Conservation (phyloP, 2,888 invertebrate species). For the Spisula solida region DNA sequence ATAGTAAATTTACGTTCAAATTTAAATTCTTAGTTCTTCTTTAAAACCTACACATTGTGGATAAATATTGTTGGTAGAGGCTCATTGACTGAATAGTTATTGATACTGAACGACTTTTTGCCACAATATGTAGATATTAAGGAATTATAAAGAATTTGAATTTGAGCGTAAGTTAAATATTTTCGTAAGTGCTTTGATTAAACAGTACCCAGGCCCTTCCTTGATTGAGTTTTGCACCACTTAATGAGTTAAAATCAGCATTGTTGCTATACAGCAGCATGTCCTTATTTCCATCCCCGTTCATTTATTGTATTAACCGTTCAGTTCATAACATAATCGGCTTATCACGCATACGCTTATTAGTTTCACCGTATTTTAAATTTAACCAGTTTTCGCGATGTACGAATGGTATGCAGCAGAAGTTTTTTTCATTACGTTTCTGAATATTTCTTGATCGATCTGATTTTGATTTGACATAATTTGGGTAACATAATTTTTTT, state of each 20-base stretch:
- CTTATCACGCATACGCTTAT: background rate
- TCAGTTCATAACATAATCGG: background rate
- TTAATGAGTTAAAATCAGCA: background rate
- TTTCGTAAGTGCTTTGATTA: too few species aligned
- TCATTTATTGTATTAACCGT: background rate
- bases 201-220: background rate
- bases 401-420: background rate
- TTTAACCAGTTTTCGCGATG: constrained; percentile 28
- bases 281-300: background rate
- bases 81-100: too few species aligned
- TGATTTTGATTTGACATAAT: background rate
- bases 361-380: background rate
- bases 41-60: too few species aligned
- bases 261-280: background rate
- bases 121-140: too few species aligned
- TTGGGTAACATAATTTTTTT: background rate
- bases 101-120: too few species aligned
- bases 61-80: too few species aligned
- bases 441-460: background rate
- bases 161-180: too few species aligned
- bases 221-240: background rate
- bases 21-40: too few species aligned
- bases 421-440: background rate
- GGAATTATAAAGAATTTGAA: too few species aligned
- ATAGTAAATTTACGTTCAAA: too few species aligned